Evolutionary conservation across 2,113 vertebrate genomes (phyloP).

Genomic region (Rhynchomys soricoides): DNA sequence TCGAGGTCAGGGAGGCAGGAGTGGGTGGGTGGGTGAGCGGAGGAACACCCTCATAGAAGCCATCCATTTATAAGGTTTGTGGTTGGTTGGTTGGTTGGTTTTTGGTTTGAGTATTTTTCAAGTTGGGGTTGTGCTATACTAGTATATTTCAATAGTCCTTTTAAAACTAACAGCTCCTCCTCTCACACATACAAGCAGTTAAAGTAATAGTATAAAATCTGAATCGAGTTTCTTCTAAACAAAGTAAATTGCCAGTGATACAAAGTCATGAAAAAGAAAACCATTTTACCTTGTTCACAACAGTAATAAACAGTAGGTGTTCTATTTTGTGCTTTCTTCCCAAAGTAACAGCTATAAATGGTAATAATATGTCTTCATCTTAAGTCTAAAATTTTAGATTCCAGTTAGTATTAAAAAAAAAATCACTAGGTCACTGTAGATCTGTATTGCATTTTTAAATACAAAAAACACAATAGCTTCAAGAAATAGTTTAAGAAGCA

Average conservation of each 20-base stretch:
- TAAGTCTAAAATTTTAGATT: conserved; percentile 31
- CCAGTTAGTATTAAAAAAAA: not conserved
- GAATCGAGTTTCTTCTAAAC: conserved; percentile 18
- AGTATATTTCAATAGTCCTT: not conserved
- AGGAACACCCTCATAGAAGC: too few relatives aligned
- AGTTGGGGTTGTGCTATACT: not conserved
- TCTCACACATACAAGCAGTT: not conserved
- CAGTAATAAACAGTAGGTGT: not conserved
- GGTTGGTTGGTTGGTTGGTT: not conserved
- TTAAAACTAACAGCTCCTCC: not conserved
- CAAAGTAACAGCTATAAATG: not conserved
- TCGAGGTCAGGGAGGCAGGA: too few relatives aligned
- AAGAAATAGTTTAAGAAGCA: conserved; percentile 62
- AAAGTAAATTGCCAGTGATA: conserved; percentile 8
- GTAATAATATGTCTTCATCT: not conserved
- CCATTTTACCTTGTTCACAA: not conserved
- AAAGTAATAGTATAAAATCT: conserved; percentile 8
- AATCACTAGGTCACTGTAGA: conserved; percentile 41
- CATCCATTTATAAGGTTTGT: too few relatives aligned
- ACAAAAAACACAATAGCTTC: not conserved
- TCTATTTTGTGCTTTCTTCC: not conserved
- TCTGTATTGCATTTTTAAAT: not conserved
- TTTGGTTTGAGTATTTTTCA: not conserved
- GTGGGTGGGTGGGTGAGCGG: too few relatives aligned
- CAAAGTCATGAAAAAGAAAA: not conserved